Evolutionary conservation across 2,797 vertebrate species (phyloP).

Genomic region (Scyliorhinus canicula): DNA sequence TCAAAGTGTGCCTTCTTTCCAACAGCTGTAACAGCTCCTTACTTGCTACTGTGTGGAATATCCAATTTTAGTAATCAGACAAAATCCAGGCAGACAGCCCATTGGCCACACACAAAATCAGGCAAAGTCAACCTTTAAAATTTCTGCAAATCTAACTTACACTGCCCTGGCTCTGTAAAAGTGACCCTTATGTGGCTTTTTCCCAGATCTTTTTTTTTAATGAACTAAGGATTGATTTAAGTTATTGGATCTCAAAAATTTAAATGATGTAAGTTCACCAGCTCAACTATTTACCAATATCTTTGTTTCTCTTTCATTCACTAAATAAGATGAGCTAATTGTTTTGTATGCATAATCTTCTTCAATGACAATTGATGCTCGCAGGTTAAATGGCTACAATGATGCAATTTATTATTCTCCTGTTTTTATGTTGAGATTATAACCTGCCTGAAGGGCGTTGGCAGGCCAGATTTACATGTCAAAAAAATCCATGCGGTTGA

Average conservation of each 20-base stretch:
- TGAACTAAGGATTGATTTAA: not conserved
- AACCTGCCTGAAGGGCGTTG: conserved; percentile 24
- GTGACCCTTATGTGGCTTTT: not conserved
- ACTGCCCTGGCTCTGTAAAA: not conserved
- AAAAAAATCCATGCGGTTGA: conserved; percentile 32
- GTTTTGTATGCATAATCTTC: not conserved
- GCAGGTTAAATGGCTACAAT: conserved; percentile 18
- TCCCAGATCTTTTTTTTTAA: not conserved
- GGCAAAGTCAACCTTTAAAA: not conserved
- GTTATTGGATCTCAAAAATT: not conserved
- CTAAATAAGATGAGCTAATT: not conserved
- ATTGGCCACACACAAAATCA: not conserved
- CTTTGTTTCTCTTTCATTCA: not conserved
- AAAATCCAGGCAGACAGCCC: not conserved
- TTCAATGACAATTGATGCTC: conserved; percentile 20
- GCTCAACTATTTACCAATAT: not conserved
- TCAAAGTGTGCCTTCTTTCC: not conserved
- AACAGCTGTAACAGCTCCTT: not conserved
- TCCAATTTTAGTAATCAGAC: not conserved
- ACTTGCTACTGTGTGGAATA: not conserved
- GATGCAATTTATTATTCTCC: conserved; percentile 11
- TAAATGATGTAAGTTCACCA: not conserved
- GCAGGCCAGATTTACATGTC: conserved; percentile 14
- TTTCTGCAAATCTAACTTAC: not conserved
- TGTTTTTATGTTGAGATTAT: conserved; percentile 31